Base-by-base conservation (phyloP, 2,888 invertebrate genomes). In the Meiosimyza platycephala region DNA sequence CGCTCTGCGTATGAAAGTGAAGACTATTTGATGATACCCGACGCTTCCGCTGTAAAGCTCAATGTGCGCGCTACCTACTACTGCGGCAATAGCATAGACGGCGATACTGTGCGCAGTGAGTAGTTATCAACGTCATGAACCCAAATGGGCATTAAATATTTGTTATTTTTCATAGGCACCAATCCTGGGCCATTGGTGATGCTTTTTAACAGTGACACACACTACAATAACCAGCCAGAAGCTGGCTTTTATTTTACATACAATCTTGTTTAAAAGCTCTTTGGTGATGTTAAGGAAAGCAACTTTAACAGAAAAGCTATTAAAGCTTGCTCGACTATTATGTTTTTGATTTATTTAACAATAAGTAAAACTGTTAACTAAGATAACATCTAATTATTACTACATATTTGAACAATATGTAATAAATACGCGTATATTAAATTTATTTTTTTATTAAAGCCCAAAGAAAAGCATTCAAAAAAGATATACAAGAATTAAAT, bases 131-230 rank as follows among this genome's bases (percentile, higher is more conserved):
- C 2, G 40, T 40, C 40, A 40, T 40, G 9, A 40, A 40, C 40
- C 40, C 2, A 9, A 9, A 40, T 40, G 40, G 40, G 9, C 9
- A 40, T 40, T 40, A 9, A 40, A 9, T 40, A 40, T 48, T 52
- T 7, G 9, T 5, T 7, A 6, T 40, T 78, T 74, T 74, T 83
- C 83, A 13, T 86, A 91, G 91, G 90, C 22, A 88, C 88, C 2
- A 90, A 90, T 0, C 90, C 91, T 0, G 92, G 91, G 1, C 91
- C 91, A 0, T 84, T 91, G 13, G 86, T 89, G 83, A 88, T 91
- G 0, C 83, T 88, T 76, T 91, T 91, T 88, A 88, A 88, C 80
- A 89, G 90, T 47, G 90, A 90, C 79, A 88, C 89, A 75, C 74
- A 89, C 60, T 84, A 80, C 57, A 66, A 79, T 15, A 40, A 40